Percentiles rank a stretch among this genome's conserved stretches.
Conservation (phyloP, 2,888 invertebrate genomes). For the Bombyx huttoni region DNA sequence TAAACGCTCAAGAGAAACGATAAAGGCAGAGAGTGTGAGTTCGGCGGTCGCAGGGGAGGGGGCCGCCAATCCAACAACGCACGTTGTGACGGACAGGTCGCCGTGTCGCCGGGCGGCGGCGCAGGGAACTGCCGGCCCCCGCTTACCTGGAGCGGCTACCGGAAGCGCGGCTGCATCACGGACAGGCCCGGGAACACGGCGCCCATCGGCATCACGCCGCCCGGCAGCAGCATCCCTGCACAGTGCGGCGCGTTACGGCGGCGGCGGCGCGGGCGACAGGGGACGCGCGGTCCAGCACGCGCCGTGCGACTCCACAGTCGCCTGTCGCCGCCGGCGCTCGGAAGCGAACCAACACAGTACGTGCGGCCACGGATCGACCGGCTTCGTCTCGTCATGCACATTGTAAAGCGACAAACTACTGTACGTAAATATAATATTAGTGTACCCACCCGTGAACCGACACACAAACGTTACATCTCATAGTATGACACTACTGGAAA, state of each 20-base stretch:
- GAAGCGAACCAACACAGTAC: slow-evolving; percentile 1
- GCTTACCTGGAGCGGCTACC: slow-evolving; percentile 71
- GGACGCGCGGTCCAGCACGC: slow-evolving; percentile 48
- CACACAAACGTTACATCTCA: slow-evolving; percentile 45
- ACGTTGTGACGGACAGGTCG: slow-evolving; percentile 49
- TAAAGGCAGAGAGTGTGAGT: slow-evolving; percentile 44
- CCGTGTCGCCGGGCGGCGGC: slow-evolving; percentile 38
- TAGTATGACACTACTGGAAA: slow-evolving; percentile 60
- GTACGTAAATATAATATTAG: slow-evolving; percentile 69
- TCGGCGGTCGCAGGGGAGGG: slow-evolving; percentile 36
- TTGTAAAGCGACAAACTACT: slow-evolving; percentile 70
- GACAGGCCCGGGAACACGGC: slow-evolving; percentile 70
- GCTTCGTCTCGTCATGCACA: slow-evolving; percentile 56
- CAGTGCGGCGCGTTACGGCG: slow-evolving; percentile 16
- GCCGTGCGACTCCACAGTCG: slow-evolving; percentile 56
- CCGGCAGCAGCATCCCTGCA: slow-evolving; percentile 66
- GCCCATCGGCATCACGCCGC: slow-evolving; percentile 68
- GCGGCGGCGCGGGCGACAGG: slow-evolving; percentile 24
- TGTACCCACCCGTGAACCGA: slow-evolving; percentile 69
- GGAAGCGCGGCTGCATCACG: slow-evolving; percentile 89
- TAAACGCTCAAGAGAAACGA: slow-evolving; percentile 59
- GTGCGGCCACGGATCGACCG: slow-evolving; percentile 48
- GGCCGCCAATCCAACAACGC: slow-evolving; percentile 72
- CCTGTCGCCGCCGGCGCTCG: slow-evolving; percentile 33
- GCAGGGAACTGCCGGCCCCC: slow-evolving; percentile 75